These are phyloP conservation scores for Periophthalmodon schlosseri DNA, from an alignment of 2,113 vertebrate genomes.

Conservation along the genomic window DNA sequence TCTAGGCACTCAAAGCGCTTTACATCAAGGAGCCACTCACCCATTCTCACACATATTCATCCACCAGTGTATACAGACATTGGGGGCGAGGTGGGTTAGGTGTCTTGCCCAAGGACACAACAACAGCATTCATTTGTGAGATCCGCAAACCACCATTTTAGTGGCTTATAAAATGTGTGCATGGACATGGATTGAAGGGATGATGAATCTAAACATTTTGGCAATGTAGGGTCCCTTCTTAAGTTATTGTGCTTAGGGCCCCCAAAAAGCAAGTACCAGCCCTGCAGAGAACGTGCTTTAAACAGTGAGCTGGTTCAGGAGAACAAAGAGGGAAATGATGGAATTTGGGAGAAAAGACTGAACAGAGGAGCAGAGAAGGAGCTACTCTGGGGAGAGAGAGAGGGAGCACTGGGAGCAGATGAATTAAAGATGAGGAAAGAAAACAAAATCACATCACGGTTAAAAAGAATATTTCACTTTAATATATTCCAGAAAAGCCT, in stretches of 20 bases:
- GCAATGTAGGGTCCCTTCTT: too few species aligned
- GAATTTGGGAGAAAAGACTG: not conserved
- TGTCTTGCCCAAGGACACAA: too few species aligned
- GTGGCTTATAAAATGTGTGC: too few species aligned
- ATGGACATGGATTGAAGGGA: too few species aligned
- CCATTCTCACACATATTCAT: too few species aligned
- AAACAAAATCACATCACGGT: not conserved
- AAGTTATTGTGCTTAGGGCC: not conserved
- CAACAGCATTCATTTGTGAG: too few species aligned
- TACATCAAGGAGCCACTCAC: too few species aligned
- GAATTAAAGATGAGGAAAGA: not conserved
- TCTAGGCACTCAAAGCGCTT: too few species aligned
- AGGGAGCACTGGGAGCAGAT: not conserved
- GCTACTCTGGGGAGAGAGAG: conserved; percentile 2
- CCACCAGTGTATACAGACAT: too few species aligned
- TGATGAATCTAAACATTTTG: too few species aligned
- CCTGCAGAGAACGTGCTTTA: not conserved
- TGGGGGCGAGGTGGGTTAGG: too few species aligned
- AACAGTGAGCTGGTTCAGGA: not conserved
- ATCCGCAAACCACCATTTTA: too few species aligned
- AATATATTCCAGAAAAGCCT: not conserved
- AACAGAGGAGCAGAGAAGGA: conserved; percentile 2
- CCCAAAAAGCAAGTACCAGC: not conserved
- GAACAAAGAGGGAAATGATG: not conserved
- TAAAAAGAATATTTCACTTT: conserved; percentile 6